Conservation (phyloP, 2,888 invertebrate species). For the Hirtodrosophila duncani region DNA sequence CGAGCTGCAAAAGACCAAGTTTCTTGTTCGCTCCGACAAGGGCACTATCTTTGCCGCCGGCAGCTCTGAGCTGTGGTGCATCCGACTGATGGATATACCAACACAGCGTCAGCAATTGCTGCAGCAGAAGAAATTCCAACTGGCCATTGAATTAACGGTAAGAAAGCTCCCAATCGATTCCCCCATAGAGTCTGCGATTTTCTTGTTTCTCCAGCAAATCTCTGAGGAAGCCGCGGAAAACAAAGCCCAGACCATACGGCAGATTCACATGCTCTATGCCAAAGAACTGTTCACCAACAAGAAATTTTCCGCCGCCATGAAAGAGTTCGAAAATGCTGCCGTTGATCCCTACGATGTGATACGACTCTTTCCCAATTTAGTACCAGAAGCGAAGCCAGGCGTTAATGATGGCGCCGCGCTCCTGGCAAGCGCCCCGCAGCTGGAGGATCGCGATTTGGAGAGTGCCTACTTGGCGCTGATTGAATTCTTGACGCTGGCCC, state of each 20-base stretch:
- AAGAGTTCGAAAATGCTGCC: slow-evolving; percentile 91
- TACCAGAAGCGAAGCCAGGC: slow-evolving; percentile 68
- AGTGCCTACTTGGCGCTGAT: slow-evolving; percentile 92
- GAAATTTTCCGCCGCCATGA: slow-evolving; percentile 93
- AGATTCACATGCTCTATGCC: slow-evolving; percentile 94
- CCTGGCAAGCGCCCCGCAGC: slow-evolving; percentile 66
- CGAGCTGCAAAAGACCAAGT: slow-evolving; percentile 86
- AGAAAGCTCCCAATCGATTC: too few species aligned
- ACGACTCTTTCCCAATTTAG: slow-evolving; percentile 93
- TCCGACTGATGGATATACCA: slow-evolving; percentile 88
- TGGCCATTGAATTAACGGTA: slow-evolving; percentile 94
- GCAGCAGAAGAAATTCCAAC: slow-evolving; percentile 93
- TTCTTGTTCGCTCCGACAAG: slow-evolving; percentile 85
- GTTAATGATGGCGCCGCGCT: slow-evolving; percentile 57
- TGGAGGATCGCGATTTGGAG: slow-evolving; percentile 91
- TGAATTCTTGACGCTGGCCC: slow-evolving; percentile 90
- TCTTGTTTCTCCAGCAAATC: slow-evolving; percentile 89
- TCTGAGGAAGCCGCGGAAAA: slow-evolving; percentile 89
- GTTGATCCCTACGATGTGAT: slow-evolving; percentile 98
- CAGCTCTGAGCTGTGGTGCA: slow-evolving; percentile 91
- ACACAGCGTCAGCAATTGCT: slow-evolving; percentile 91
- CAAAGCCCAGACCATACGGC: slow-evolving; percentile 87
- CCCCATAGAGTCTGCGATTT: too few species aligned
- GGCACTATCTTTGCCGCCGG: slow-evolving; percentile 93
- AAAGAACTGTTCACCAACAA: slow-evolving; percentile 94